Conservation (phyloP, 1,140 invertebrate genomes). For the Heliconius nattereri region DNA sequence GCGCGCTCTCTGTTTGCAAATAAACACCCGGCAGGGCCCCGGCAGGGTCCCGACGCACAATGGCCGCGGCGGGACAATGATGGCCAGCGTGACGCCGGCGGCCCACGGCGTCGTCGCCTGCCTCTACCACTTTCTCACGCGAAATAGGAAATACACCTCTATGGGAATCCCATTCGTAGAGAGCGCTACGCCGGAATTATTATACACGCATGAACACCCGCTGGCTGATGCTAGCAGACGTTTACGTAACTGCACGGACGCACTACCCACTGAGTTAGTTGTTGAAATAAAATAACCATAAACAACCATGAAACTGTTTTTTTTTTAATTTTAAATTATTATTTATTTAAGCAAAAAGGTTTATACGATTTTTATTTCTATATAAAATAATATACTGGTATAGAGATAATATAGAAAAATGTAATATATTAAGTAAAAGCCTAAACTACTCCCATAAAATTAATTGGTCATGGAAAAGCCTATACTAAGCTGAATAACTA, state of each 20-base stretch:
- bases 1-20: slow-evolving; percentile 65
- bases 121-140: slow-evolving; percentile 60
- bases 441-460: too few species aligned
- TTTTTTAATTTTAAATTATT: background rate
- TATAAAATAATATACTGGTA: too few species aligned
- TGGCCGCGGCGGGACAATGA: slow-evolving; percentile 59
- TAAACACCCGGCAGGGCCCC: slow-evolving; percentile 67
- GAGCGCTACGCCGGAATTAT: slow-evolving; percentile 47
- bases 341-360: background rate
- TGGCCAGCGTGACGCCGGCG: slow-evolving; percentile 59
- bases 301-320: background rate
- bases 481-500: background rate
- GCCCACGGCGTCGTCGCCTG: slow-evolving; percentile 47
- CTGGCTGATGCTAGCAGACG: slow-evolving; percentile 43
- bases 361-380: background rate
- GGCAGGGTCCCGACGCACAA: slow-evolving; percentile 41
- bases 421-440: too few species aligned
- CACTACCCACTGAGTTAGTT: slow-evolving; percentile 36
- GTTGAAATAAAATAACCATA: slow-evolving; percentile 3
- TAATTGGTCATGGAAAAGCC: background rate
- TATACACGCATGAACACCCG: slow-evolving; percentile 50
- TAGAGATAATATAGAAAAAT: too few species aligned
- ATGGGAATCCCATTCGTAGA: slow-evolving; percentile 56
- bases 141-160: slow-evolving; percentile 61
- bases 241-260: slow-evolving; percentile 31